Evolutionary conservation across 2,113 vertebrate species (phyloP).

Genomic region (Tragelaphus imberbis): DNA sequence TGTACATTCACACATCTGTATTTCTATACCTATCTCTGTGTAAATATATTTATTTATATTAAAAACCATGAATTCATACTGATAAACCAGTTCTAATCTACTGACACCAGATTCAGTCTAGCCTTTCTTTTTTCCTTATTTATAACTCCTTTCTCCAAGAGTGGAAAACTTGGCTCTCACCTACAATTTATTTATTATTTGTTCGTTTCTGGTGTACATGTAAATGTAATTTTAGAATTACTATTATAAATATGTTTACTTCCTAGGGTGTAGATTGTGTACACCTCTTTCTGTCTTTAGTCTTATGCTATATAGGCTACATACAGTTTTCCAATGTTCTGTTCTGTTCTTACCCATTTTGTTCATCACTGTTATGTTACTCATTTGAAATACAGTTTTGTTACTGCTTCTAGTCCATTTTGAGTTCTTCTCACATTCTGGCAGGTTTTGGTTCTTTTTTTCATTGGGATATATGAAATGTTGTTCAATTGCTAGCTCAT

Average conservation of each 20-base stretch:
- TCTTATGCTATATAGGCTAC: neutral
- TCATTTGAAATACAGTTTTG: neutral
- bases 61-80: neutral
- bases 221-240: neutral
- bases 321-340: neutral
- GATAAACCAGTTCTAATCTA: neutral
- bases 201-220: neutral
- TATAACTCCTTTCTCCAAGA: neutral
- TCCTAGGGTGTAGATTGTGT: neutral
- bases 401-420: neutral
- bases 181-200: neutral
- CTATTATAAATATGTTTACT: neutral
- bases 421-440: neutral
- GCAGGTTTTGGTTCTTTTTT: neutral
- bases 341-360: neutral
- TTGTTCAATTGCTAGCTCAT: neutral
- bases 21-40: neutral
- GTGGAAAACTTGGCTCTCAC: neutral
- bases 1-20: neutral
- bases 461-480: neutral
- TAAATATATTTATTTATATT: neutral
- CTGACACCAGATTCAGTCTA: neutral
- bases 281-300: neutral
- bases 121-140: neutral
- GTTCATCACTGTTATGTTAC: neutral